A percentile compares a stretch with the other conserved stretches of the same genome.
Conservation (phyloP, 2,113 vertebrate species). For the Bos taurus region ARS-UCD2.0 NC_037329.1:65777501-65778000, state of each 20-base stretch:
- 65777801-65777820: background rate
- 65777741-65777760: background rate
- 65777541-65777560: constrained; percentile 18
- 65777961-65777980: background rate
- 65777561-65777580: constrained; percentile 35
- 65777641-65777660: background rate
- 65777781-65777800: background rate
- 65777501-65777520: background rate
- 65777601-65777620: background rate
- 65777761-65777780: background rate
- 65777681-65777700: background rate
- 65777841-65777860: background rate
- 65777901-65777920: background rate
- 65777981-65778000: background rate
- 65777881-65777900: background rate
- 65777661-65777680: background rate
- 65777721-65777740: background rate
- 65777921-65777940: background rate
- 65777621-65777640: background rate
- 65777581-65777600: constrained; percentile 26
- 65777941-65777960: background rate
- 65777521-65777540: background rate
- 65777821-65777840: background rate
- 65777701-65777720: background rate
- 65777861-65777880: background rate